phyloP scores from a whole-genome alignment of 2,113 vertebrate genomes.

The Andinoacara biseriatus region DNA sequence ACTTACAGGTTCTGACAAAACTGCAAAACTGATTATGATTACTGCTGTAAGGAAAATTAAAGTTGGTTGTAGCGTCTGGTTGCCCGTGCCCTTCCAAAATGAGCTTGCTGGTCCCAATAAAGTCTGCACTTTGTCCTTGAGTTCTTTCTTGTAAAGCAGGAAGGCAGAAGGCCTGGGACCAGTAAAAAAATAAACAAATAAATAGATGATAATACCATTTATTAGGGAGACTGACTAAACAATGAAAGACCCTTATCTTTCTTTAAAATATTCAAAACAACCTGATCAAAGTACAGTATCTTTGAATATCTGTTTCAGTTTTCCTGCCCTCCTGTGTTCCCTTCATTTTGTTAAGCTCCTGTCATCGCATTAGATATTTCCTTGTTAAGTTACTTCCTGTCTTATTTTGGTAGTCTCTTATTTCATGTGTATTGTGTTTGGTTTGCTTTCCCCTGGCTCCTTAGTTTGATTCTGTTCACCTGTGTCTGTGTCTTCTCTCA shows the following conservation, averaged over 20 bases:
- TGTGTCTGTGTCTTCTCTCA: too few species aligned
- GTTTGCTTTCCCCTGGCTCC: too few species aligned
- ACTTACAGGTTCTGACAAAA: neutral
- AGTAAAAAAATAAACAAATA: neutral
- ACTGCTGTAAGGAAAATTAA: conserved; percentile 14
- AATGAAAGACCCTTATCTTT: neutral
- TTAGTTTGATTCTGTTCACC: too few species aligned
- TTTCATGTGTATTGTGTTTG: too few species aligned
- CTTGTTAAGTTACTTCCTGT: too few species aligned
- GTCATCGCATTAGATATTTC: too few species aligned
- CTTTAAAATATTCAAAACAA: neutral
- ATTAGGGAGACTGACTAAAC: neutral
- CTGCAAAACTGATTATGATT: neutral
- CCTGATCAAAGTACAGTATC: neutral
- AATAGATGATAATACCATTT: neutral
- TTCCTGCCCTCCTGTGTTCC: too few species aligned
- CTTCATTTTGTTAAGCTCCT: too few species aligned
- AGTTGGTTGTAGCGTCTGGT: conserved; percentile 1
- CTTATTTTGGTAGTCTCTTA: too few species aligned
- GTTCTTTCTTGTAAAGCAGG: neutral
- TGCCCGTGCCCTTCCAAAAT: conserved; percentile 3
- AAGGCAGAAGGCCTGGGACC: neutral
- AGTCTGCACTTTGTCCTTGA: neutral
- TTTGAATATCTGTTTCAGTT: too few species aligned
- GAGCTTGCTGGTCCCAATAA: neutral